A percentile compares a stretch with the other conserved stretches of the same genome.
These are phyloP conservation scores for Lathronympha strigana DNA, from an alignment of 2,888 invertebrate genomes.

Conservation along the genomic window DNA sequence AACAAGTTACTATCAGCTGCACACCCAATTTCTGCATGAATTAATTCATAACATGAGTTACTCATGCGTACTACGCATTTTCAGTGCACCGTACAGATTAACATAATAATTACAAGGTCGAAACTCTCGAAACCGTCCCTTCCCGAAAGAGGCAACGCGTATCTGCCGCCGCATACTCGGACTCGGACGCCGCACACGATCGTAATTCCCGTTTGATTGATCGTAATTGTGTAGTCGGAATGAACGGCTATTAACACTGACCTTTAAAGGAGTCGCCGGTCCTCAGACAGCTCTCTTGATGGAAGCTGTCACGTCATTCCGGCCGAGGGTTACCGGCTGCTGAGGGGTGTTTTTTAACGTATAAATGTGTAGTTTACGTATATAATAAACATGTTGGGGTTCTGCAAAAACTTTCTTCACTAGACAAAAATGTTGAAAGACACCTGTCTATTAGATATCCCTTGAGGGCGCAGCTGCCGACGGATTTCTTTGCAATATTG, in stretches of 20 bases:
- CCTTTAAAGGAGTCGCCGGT: constrained; percentile 7
- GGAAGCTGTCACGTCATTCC: not conserved
- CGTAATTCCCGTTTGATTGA: constrained; percentile 2
- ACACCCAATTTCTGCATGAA: too few relatives aligned
- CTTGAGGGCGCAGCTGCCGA: not conserved
- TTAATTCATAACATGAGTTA: too few relatives aligned
- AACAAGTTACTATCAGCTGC: too few relatives aligned
- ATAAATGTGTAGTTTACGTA: too few relatives aligned
- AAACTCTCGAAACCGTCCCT: not conserved
- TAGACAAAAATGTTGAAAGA: not conserved
- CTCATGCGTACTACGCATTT: too few relatives aligned
- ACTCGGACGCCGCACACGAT: not conserved
- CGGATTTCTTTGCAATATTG: not conserved
- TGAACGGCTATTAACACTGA: constrained; percentile 13
- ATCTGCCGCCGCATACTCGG: not conserved
- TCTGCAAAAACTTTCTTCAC: too few relatives aligned
- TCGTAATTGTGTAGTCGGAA: constrained; percentile 10
- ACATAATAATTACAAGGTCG: too few relatives aligned
- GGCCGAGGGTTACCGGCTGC: too few relatives aligned
- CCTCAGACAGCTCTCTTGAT: not conserved
- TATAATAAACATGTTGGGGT: too few relatives aligned
- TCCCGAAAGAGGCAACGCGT: too few relatives aligned
- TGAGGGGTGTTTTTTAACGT: too few relatives aligned
- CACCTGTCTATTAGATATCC: not conserved
- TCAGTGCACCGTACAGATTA: too few relatives aligned